These are phyloP conservation scores for Trochalopteron elliotii DNA, from an alignment of 2,113 vertebrate species.

Conservation along the genomic window DNA sequence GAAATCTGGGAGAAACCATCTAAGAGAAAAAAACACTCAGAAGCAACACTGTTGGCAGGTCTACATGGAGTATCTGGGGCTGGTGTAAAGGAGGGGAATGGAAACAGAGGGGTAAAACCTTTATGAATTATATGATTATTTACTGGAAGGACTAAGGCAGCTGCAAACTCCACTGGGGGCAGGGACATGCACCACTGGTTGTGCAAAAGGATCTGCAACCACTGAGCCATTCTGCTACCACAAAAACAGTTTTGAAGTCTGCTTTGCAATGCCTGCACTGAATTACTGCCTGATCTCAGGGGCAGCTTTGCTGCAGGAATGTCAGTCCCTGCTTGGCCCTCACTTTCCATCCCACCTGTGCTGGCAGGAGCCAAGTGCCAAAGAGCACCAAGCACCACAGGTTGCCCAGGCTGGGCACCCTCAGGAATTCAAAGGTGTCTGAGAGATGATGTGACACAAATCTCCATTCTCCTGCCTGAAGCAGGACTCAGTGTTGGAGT, in stretches of 20 bases:
- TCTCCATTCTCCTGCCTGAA: background rate
- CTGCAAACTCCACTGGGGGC: background rate
- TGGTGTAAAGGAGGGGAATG: background rate
- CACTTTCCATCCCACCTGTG: background rate
- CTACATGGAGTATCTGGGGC: background rate
- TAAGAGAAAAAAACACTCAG: background rate
- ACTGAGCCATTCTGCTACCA: background rate
- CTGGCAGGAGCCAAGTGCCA: background rate
- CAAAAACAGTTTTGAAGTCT: background rate
- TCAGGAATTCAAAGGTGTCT: background rate
- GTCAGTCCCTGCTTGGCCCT: background rate
- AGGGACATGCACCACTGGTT: background rate
- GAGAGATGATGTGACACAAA: background rate
- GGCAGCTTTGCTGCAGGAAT: background rate
- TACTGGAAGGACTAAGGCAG: background rate
- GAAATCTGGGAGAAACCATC: background rate
- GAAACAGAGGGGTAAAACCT: background rate
- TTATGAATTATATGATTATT: accelerated
- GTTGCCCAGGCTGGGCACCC: background rate
- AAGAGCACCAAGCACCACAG: background rate
- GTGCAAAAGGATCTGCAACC: background rate
- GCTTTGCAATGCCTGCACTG: background rate
- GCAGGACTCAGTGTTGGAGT: background rate
- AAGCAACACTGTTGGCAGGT: background rate
- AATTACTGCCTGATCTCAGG: background rate